These are phyloP conservation scores for Onychomys arenicola DNA, from an alignment of 2,797 vertebrate species.

Conservation along the genomic window DNA sequence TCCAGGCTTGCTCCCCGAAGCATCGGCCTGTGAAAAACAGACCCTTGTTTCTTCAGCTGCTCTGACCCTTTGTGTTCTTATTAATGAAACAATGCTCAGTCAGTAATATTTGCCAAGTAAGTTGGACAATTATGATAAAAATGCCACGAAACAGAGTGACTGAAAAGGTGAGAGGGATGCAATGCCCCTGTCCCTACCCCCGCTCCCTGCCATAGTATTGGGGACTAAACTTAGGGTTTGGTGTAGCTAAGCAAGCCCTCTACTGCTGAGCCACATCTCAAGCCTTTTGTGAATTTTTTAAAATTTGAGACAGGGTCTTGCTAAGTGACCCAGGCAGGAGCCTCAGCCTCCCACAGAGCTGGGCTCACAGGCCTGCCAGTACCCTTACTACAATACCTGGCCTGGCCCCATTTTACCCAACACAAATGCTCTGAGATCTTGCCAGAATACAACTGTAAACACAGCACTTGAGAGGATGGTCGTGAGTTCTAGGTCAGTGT, in stretches of 20 bases:
- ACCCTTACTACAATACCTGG: background rate
- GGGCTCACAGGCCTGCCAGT: background rate
- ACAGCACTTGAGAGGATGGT: background rate
- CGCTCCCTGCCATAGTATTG: background rate
- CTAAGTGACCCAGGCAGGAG: background rate
- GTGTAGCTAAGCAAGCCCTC: background rate
- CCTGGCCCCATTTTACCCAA: background rate
- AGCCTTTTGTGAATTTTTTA: background rate
- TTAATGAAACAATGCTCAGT: conserved; percentile 8
- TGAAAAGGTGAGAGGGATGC: background rate
- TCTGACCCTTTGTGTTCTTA: background rate
- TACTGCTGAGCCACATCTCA: background rate
- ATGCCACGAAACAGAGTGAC: background rate
- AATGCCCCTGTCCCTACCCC: too few species aligned
- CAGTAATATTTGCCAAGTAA: conserved; percentile 1
- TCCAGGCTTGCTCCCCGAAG: background rate
- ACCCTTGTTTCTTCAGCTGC: background rate
- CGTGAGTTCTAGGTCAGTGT: background rate
- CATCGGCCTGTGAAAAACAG: background rate
- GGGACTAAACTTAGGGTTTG: background rate
- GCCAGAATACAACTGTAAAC: background rate
- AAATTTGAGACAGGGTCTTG: background rate
- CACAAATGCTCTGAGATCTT: background rate
- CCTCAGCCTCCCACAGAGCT: background rate
- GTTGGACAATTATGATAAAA: background rate